Percentiles rank a stretch among this genome's conserved stretches.
Conservation (phyloP, 37 sponge, comb jelly and placozoan species). For the Beroe ovata region DNA sequence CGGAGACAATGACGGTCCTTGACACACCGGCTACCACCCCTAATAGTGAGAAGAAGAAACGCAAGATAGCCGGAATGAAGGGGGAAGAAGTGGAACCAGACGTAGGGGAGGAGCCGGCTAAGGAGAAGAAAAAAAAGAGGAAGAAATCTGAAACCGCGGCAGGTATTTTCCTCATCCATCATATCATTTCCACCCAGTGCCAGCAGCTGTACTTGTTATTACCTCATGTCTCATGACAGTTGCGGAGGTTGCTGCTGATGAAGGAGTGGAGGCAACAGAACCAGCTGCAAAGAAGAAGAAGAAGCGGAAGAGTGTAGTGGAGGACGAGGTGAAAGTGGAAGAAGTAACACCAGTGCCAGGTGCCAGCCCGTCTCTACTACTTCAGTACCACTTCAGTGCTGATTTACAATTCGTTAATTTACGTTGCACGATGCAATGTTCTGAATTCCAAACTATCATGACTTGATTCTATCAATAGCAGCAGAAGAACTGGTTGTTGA, state of each 20-base stretch:
- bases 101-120: neutral
- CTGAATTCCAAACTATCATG: no score
- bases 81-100: conserved; percentile 2
- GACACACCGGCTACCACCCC: conserved; percentile 1
- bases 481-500: neutral
- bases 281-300: conserved; percentile 78
- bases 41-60: conserved; percentile 54
- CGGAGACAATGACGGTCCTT: conserved; percentile 8
- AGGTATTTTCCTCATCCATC: neutral
- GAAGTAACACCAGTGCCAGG: no score
- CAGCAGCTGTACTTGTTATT: neutral
- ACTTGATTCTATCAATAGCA: neutral
- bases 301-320: conserved; percentile 50
- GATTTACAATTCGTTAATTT: no score
- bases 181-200: neutral
- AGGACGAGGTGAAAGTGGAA: neutral
- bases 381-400: no score
- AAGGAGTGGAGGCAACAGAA: conserved; percentile 27
- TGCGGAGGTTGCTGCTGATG: neutral
- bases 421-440: no score
- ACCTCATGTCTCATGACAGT: no score
- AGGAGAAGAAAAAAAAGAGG: conserved; percentile 6
- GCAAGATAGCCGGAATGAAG: conserved; percentile 9
- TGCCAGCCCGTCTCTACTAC: no score
- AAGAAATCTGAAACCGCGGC: conserved; percentile 1